Evolutionary conservation across 1,140 invertebrate species (phyloP), one percentile per base, ranked within the genome.

Genomic region (Leptinotarsa lineolata): DNA sequence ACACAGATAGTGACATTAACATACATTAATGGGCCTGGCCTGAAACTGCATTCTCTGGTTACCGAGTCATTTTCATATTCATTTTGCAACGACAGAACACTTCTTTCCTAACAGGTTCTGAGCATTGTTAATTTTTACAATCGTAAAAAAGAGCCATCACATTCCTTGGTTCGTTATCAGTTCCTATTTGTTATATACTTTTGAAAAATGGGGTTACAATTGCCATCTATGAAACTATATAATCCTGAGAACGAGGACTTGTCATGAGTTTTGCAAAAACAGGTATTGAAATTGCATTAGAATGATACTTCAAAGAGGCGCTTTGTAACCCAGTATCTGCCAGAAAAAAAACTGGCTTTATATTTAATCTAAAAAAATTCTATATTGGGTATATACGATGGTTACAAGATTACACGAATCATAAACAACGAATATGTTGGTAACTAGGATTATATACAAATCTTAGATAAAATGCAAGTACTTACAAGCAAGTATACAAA

Each of bases 401-500:
- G 45, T 71, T 71, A 71, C 69, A 79, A 66, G 74, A 71, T 74
- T 79, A 79, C 70, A 79, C 63, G 73, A 75, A 77, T 75, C 71
- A 74, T 72, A 74, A 72, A 78, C 72, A 75, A 78, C 68, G 74
- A 74, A 63, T 72, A 65, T 15, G n/a, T 59, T 15, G 5, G 45
- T 73, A 74, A 77, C 71, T 78, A 74, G 68, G 68, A 75, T 70
- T 81, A 81, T 81, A 77, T 80, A 81, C 77, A 81, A 69, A 80
- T 80, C 76, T 79, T 80, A 80, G 75, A 77, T 81, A 82, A 82
- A 82, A 82, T 81, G 81, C 81, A 79, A 79, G 75, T 83, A 82
- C 79, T 74, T 80, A 78, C 77, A 84, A 84, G 83, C 83, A 83
- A 84, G 83, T 84, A 84, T 84, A 84, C 80, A 84, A 84, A 84